phyloP scores from a whole-genome alignment of 1,140 invertebrate genomes.

The Drosophila lacertosa region DNA sequence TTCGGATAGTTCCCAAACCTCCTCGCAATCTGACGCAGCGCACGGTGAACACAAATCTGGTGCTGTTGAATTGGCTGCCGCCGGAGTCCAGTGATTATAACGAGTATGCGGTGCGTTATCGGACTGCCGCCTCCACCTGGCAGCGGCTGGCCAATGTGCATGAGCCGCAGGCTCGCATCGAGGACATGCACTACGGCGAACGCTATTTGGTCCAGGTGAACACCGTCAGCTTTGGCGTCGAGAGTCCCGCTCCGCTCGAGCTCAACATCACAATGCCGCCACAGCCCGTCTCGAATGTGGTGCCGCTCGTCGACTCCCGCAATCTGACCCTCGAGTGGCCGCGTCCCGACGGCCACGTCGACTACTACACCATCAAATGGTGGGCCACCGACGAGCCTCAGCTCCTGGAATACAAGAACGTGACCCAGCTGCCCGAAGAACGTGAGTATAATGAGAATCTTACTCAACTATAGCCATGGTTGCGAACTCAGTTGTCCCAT shows the following conservation, averaged over 20 bases:
- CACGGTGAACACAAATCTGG: conserved; percentile 91
- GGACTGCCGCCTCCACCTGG: conserved; percentile 89
- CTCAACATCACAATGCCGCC: conserved; percentile 93
- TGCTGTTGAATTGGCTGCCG: conserved; percentile 91
- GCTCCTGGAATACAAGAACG: conserved; percentile 36
- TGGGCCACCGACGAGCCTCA: conserved; percentile 86
- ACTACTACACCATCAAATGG: conserved; percentile 92
- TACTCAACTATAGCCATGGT: too few relatives aligned
- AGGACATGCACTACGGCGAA: conserved; percentile 95
- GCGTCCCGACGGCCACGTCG: conserved; percentile 92
- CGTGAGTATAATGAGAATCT: conserved; percentile 32
- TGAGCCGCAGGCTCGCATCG: conserved; percentile 89
- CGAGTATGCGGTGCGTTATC: conserved; percentile 92
- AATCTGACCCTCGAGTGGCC: conserved; percentile 96
- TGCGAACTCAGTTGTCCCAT: too few relatives aligned
- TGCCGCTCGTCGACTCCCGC: conserved; percentile 91
- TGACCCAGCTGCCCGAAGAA: conserved; percentile 44
- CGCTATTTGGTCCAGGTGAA: conserved; percentile 94
- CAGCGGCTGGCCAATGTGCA: conserved; percentile 87
- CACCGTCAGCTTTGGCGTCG: conserved; percentile 92
- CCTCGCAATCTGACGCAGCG: conserved; percentile 91
- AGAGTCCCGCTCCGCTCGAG: conserved; percentile 90
- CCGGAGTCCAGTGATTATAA: conserved; percentile 90
- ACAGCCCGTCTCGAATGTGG: conserved; percentile 92
- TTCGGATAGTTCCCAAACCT: conserved; percentile 90